Evolutionary conservation across 1,140 invertebrate genomes (phyloP).

Genomic region (Trichonephila clavipes): DNA sequence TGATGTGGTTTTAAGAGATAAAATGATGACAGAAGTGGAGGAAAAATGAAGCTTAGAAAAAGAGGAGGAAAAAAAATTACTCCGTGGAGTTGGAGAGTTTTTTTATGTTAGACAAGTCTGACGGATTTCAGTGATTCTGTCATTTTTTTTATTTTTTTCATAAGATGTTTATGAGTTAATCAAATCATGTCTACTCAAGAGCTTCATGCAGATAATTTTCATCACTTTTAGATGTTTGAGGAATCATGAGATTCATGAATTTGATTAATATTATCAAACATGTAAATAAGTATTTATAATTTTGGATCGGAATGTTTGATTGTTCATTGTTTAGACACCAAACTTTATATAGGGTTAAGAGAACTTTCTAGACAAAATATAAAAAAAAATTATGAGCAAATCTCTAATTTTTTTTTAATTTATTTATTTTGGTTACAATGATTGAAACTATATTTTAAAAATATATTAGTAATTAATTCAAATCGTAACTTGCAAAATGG

Average conservation of each 20-base stretch:
- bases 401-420: no score
- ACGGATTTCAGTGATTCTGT: conserved; percentile 67
- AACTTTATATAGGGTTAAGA: no score
- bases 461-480: no score
- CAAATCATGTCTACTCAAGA: conserved; percentile 67
- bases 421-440: no score
- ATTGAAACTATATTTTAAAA: no score
- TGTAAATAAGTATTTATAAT: not conserved
- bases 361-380: no score
- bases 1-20: conserved; percentile 74
- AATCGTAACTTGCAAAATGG: no score
- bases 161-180: conserved; percentile 74
- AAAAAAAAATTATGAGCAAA: no score
- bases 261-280: conserved; percentile 35
- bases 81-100: conserved; percentile 38
- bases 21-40: conserved; percentile 73
- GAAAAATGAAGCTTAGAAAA: conserved; percentile 28
- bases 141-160: conserved; percentile 33
- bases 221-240: not conserved
- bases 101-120: conserved; percentile 46
- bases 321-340: no score
- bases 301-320: not conserved
- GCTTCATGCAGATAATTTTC: conserved; percentile 22
- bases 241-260: conserved; percentile 10
- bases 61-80: conserved; percentile 43